Percentiles rank a stretch among this genome's conserved stretches.
These are phyloP conservation scores for Thymelicus lineola DNA, from an alignment of 2,888 invertebrate species.

Conservation along the genomic window DNA sequence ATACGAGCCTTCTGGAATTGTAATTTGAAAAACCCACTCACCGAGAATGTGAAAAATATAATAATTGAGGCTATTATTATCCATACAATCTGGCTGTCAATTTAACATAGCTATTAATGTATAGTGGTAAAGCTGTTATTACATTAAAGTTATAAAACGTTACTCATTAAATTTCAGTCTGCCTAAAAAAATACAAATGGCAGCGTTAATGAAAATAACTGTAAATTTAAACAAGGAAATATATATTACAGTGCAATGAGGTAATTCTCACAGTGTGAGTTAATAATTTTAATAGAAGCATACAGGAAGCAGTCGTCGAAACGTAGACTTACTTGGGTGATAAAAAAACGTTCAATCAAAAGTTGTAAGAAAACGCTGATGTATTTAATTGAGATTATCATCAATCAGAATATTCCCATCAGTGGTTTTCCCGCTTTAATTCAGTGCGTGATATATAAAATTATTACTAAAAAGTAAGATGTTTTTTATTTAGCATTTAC, in stretches of 20 bases:
- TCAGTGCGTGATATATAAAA: too few species aligned
- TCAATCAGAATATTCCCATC: not conserved
- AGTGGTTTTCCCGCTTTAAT: too few species aligned
- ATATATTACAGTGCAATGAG: not conserved
- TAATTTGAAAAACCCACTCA: constrained; percentile 77
- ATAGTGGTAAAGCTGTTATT: constrained; percentile 44
- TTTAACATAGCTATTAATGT: constrained; percentile 73
- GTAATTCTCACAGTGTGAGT: too few species aligned
- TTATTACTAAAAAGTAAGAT: not conserved
- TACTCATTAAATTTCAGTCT: not conserved
- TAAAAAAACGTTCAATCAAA: not conserved
- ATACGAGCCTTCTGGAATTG: constrained; percentile 72
- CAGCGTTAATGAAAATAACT: not conserved
- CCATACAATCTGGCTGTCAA: constrained; percentile 68
- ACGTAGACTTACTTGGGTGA: not conserved
- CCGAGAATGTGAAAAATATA: constrained; percentile 76
- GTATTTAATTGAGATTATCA: not conserved
- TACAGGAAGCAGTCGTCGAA: not conserved
- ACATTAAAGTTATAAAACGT: not conserved
- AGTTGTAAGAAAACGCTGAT: not conserved
- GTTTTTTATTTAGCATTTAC: constrained; percentile 6
- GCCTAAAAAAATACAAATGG: constrained; percentile 2
- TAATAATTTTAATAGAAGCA: too few species aligned
- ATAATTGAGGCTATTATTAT: constrained; percentile 78
- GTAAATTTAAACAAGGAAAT: not conserved